A percentile compares a stretch with the other conserved stretches of the same genome.
Conservation (phyloP, 2,797 vertebrate genomes). For the Pangasius macronema region DNA sequence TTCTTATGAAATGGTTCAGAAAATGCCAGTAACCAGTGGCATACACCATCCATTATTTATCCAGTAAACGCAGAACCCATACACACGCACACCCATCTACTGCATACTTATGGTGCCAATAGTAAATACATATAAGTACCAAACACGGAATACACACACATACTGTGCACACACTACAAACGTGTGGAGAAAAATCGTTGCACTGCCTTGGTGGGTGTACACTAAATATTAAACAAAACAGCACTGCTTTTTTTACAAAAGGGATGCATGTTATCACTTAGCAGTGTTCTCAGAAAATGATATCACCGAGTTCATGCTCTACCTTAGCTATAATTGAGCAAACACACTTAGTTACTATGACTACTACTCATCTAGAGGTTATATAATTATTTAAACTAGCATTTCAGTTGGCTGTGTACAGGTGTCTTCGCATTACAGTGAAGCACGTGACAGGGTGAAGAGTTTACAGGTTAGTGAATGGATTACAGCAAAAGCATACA, state of each 20-base stretch:
- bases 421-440: slow-evolving; percentile 6
- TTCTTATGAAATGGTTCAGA: slow-evolving; percentile 19
- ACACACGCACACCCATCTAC: slow-evolving; percentile 44
- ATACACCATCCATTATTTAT: slow-evolving; percentile 32
- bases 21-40: slow-evolving; percentile 10
- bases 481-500: slow-evolving; percentile 5
- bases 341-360: slow-evolving; percentile 27
- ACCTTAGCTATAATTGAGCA: slow-evolving; percentile 15
- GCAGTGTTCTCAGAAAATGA: slow-evolving; percentile 40
- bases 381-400: slow-evolving; percentile 11
- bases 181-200: background rate
- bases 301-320: slow-evolving; percentile 43
- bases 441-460: slow-evolving; percentile 31
- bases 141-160: slow-evolving; percentile 54
- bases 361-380: slow-evolving; percentile 33
- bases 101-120: slow-evolving; percentile 41
- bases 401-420: slow-evolving; percentile 11
- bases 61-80: slow-evolving; percentile 59
- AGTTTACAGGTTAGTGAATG: slow-evolving; percentile 3
- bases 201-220: background rate
- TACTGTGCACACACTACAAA: slow-evolving; percentile 39
- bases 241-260: slow-evolving; percentile 37
- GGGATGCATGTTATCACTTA: slow-evolving; percentile 45
- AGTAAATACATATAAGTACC: slow-evolving; percentile 48
- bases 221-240: slow-evolving; percentile 47